Base-by-base conservation (phyloP, 2,113 vertebrate genomes). In the Ceyx cyanopectus region DNA sequence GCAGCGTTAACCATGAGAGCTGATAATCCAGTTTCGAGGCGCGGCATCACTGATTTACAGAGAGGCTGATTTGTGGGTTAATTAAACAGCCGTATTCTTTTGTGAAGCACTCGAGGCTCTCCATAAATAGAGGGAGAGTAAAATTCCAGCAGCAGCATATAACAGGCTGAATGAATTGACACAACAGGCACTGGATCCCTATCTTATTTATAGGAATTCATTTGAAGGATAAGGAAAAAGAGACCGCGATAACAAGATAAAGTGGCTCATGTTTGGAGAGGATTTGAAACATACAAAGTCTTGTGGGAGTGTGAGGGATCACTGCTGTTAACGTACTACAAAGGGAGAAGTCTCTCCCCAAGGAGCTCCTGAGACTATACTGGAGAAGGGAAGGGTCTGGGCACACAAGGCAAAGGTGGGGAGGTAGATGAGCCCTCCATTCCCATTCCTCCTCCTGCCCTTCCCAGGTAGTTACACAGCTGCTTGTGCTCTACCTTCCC, bases 201-300 rank as follows among this genome's bases (percentile, higher is more conserved):
- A 94, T 96, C 89, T 96, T 92, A 93, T 89, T 96, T 95, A 93
- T 77, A 82, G 92, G 87, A 92, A 92, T 92, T 93, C 91, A 95
- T 96, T 94, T 94, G 81, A 61, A 84, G 80, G 85, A 81, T 91
- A 96, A 95, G 65, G 65, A 32, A 53, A 93, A 93, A 75, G 13
- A 89, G 69, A 61, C 50, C 0, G 0, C 0, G 41, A 87, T 79
- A 96, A 81, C 58, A 79, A 63, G 86, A 92, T 51, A 87, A 69
- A 91, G 60, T 1, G 0, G 54, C 30, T 87, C 9, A 9, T 69
- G 77, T 83, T 81, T 83, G 73, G 53, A 85, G 70, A 93, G 29
- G 65, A 41, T 90, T 87, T 24, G 27, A 90, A 81, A 75, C 81
- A 89, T 2, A 81, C 50, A 16, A 41, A 41, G 45, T 69, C 85